These are phyloP conservation scores for Volucella zonaria DNA, from an alignment of 2,888 invertebrate species.

Conservation along the genomic window DNA sequence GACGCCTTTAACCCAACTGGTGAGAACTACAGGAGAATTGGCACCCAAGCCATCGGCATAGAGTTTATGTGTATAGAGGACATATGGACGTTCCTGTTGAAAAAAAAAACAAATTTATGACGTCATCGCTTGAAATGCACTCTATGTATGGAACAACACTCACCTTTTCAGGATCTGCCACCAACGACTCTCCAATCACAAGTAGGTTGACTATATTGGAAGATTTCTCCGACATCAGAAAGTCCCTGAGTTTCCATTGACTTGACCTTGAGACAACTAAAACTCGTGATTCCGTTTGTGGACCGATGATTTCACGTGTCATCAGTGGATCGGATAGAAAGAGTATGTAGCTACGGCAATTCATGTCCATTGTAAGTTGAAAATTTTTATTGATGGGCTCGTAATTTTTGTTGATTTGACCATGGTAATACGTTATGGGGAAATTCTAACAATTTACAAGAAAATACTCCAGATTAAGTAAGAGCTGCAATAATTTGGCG, in stretches of 20 bases:
- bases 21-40: slow-evolving; percentile 87
- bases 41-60: slow-evolving; percentile 89
- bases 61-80: slow-evolving; percentile 89
- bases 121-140: not conserved
- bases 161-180: slow-evolving; percentile 83
- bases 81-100: slow-evolving; percentile 87
- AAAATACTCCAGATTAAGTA: not conserved
- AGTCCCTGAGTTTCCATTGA: slow-evolving; percentile 90
- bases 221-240: slow-evolving; percentile 85
- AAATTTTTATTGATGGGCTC: slow-evolving; percentile 81
- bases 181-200: slow-evolving; percentile 87
- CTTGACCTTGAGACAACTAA: slow-evolving; percentile 88
- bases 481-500: too few species aligned
- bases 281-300: slow-evolving; percentile 86
- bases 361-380: slow-evolving; percentile 80
- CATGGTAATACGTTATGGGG: slow-evolving; percentile 86
- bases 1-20: slow-evolving; percentile 87
- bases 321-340: slow-evolving; percentile 87
- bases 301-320: slow-evolving; percentile 85
- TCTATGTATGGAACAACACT: slow-evolving; percentile 51
- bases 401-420: slow-evolving; percentile 84
- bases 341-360: slow-evolving; percentile 87
- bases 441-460: slow-evolving; percentile 76
- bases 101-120: not conserved
- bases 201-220: slow-evolving; percentile 88